phyloP scores from a whole-genome alignment of 2,113 vertebrate genomes.

The Brachyistius frenatus region DNA sequence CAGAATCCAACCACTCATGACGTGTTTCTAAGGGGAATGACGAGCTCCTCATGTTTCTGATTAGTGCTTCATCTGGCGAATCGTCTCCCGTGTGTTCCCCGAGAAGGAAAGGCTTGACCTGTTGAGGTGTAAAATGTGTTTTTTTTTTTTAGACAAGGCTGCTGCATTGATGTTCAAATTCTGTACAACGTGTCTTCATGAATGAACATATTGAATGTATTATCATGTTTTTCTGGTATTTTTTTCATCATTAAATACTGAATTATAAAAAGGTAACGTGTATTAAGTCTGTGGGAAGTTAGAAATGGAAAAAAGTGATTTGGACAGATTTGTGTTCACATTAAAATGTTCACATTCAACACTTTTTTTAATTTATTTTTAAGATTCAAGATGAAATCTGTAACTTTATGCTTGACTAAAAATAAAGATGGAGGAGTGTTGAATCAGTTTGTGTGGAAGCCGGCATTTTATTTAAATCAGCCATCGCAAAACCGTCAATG shows the following conservation, averaged over 20 bases:
- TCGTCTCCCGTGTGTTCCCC: conserved; percentile 75
- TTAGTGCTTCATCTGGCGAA: conserved; percentile 89
- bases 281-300: too few species aligned
- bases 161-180: conserved; percentile 14
- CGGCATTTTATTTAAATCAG: background rate
- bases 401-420: background rate
- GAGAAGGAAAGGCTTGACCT: conserved; percentile 84
- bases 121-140: conserved; percentile 17
- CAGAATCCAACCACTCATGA: background rate
- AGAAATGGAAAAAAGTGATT: too few species aligned
- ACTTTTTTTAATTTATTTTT: too few species aligned
- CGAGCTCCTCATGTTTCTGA: conserved; percentile 8
- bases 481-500: background rate
- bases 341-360: too few species aligned
- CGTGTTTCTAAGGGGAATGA: conserved; percentile 62
- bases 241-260: background rate
- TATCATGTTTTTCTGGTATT: background rate
- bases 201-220: background rate
- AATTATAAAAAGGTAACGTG: too few species aligned
- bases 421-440: conserved; percentile 27
- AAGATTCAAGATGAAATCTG: background rate
- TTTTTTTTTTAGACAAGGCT: background rate
- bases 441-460: background rate
- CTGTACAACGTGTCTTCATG: conserved; percentile 7
- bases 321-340: too few species aligned